phyloP scores from a whole-genome alignment of 2,888 invertebrate genomes.

The Xylota segnis region DNA sequence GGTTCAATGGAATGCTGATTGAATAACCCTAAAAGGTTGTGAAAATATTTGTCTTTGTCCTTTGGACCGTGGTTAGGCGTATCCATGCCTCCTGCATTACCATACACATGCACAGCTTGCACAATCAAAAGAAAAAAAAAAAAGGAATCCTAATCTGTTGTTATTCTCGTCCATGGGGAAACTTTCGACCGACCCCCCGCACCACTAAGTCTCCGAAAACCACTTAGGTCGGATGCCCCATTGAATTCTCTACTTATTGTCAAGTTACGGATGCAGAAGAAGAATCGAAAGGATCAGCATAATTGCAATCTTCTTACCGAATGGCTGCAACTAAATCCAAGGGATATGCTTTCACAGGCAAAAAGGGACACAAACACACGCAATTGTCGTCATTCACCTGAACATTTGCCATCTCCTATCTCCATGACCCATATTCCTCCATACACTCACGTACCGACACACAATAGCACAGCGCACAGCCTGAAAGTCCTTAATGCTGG shows the following conservation, averaged over 20 bases:
- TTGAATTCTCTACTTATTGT: slow-evolving; percentile 41
- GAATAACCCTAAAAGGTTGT: not conserved
- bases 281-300: slow-evolving; percentile 65
- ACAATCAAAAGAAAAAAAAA: not conserved
- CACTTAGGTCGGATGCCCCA: slow-evolving; percentile 36
- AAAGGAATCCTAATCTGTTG: slow-evolving; percentile 24
- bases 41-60: not conserved
- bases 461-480: slow-evolving; percentile 30
- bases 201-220: slow-evolving; percentile 39
- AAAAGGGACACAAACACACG: slow-evolving; percentile 26
- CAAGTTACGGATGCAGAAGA: slow-evolving; percentile 43
- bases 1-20: not conserved
- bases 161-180: slow-evolving; percentile 13
- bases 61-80: not conserved
- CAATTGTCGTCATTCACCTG: slow-evolving; percentile 62
- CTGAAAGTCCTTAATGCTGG: slow-evolving; percentile 61
- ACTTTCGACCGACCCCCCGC: slow-evolving; percentile 4
- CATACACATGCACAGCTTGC: not conserved
- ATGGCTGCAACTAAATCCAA: slow-evolving; percentile 68
- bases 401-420: slow-evolving; percentile 37
- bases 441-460: slow-evolving; percentile 9
- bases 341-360: slow-evolving; percentile 34
- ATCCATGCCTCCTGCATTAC: not conserved
- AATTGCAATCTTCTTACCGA: slow-evolving; percentile 71
- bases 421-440: slow-evolving; percentile 58